phyloP scores from a whole-genome alignment of 2,113 vertebrate species.

The Nothoprocta perdicaria region DNA sequence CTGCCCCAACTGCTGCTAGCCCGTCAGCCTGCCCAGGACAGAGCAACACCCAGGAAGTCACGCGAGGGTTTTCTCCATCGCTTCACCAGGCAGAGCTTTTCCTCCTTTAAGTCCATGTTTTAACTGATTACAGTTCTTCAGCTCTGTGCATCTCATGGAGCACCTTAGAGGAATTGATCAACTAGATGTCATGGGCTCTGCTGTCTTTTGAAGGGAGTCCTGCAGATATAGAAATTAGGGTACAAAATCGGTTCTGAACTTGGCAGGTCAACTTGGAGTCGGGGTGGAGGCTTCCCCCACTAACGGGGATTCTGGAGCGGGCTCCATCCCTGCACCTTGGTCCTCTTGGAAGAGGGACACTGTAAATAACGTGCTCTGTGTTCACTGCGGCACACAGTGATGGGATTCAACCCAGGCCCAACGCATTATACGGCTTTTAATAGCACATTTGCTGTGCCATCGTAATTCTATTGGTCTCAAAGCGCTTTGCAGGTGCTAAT shows the following conservation, averaged over 20 bases:
- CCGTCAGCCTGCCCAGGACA: not conserved
- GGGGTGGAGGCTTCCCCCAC: not conserved
- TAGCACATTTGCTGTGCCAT: not conserved
- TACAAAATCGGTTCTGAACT: not conserved
- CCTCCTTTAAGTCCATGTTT: not conserved
- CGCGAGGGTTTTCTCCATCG: not conserved
- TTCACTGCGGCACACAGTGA: fast-evolving
- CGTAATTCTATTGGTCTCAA: not conserved
- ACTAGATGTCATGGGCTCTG: not conserved
- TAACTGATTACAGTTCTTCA: not conserved
- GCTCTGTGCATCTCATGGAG: not conserved
- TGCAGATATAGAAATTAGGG: not conserved
- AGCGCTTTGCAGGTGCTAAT: not conserved
- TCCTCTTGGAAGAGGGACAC: not conserved
- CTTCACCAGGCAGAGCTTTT: not conserved
- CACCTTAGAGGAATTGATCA: not conserved
- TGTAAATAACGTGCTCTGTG: fast-evolving
- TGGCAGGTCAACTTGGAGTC: not conserved
- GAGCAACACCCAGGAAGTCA: not conserved
- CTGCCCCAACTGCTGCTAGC: not conserved
- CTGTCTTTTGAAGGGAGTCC: not conserved
- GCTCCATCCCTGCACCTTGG: too few relatives aligned
- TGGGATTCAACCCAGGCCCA: not conserved
- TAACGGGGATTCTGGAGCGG: fast-evolving
- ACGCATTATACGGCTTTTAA: not conserved